Conservation (phyloP, 2,113 vertebrate species). For the Lepus americanus region DNA sequence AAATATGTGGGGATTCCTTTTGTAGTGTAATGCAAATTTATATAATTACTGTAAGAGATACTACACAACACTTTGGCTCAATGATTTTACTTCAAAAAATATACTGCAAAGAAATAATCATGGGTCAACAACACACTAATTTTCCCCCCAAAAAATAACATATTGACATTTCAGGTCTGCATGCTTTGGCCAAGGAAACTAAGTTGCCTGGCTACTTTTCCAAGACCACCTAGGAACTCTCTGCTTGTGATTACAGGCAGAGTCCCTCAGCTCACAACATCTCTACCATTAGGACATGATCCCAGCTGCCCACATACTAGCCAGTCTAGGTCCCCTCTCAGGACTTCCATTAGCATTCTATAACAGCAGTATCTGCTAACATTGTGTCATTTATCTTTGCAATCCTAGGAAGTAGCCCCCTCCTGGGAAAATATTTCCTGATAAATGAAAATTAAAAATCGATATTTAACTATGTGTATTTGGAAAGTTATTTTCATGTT, state of each 20-base stretch:
- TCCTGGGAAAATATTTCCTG: not conserved
- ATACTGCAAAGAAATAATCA: not conserved
- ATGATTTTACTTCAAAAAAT: not conserved
- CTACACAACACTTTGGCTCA: not conserved
- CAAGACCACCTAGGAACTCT: not conserved
- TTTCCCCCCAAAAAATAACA: not conserved
- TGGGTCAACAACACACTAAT: not conserved
- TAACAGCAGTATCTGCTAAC: not conserved
- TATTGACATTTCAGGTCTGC: not conserved
- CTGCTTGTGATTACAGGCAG: not conserved
- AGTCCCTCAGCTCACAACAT: not conserved
- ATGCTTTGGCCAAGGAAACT: not conserved
- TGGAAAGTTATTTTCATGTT: not conserved
- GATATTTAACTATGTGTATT: not conserved
- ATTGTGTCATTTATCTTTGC: not conserved
- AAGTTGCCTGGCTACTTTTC: not conserved
- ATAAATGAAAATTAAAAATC: not conserved
- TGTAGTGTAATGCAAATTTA: not conserved
- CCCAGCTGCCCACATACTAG: not conserved
- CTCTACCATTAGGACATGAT: not conserved
- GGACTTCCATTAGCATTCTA: not conserved
- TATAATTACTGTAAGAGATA: not conserved
- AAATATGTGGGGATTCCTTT: not conserved
- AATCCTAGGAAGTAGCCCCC: not conserved
- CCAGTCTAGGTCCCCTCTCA: not conserved